A percentile compares a stretch with the other conserved stretches of the same genome.
These are phyloP conservation scores for Atherinosoma microstoma DNA, from an alignment of 2,797 vertebrate genomes.

Conservation along the genomic window DNA sequence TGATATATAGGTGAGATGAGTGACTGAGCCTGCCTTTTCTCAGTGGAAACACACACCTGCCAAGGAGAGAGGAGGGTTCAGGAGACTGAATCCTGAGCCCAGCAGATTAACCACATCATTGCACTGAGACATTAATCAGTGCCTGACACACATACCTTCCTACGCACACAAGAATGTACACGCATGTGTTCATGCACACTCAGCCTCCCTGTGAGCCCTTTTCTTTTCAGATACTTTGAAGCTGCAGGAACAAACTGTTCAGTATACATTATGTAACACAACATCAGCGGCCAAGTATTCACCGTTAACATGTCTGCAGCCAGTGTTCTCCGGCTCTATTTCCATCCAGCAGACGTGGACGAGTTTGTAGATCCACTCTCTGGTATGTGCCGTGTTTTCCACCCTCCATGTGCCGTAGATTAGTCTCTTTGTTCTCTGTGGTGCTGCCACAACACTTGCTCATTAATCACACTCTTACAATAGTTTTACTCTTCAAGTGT, in stretches of 20 bases:
- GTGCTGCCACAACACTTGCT: constrained; percentile 74
- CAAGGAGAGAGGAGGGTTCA: constrained; percentile 25
- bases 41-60: constrained; percentile 54
- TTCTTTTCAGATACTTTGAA: constrained; percentile 9
- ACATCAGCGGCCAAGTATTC: constrained; percentile 32
- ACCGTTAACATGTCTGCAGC: constrained; percentile 28
- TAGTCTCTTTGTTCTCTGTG: constrained; percentile 73
- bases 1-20: constrained; percentile 67
- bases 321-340: constrained; percentile 19
- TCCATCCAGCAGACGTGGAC: constrained; percentile 37
- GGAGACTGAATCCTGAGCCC: constrained; percentile 45
- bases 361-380: constrained; percentile 51
- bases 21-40: constrained; percentile 31
- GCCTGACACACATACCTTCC: constrained; percentile 28
- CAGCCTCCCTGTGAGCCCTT: neutral
- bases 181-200: constrained; percentile 1
- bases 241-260: constrained; percentile 30
- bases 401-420: constrained; percentile 76
- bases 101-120: constrained; percentile 57
- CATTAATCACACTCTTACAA: constrained; percentile 78
- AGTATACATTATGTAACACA: constrained; percentile 43
- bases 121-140: constrained; percentile 50
- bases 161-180: constrained; percentile 12
- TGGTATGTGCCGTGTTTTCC: constrained; percentile 65
- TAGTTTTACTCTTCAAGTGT: constrained; percentile 45